These are phyloP conservation scores for Sebastes steindachneri DNA, from an alignment of 2,797 vertebrate species.

Conservation along the genomic window DNA sequence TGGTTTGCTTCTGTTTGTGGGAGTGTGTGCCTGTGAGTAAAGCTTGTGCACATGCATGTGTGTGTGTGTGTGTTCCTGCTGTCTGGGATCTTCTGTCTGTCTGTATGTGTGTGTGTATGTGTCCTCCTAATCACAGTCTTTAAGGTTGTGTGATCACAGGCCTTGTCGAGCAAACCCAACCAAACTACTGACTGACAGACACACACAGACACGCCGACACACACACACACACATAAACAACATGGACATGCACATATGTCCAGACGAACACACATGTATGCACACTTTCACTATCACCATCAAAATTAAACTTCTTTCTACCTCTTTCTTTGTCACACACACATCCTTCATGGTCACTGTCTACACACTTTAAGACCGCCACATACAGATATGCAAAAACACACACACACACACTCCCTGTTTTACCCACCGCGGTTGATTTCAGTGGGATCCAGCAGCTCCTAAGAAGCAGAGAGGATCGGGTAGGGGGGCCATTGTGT, in stretches of 20 bases:
- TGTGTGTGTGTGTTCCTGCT: slow-evolving; percentile 7
- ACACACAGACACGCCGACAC: not conserved
- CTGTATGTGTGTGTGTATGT: slow-evolving; percentile 22
- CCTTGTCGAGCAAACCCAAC: slow-evolving; percentile 42
- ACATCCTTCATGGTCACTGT: slow-evolving; percentile 20
- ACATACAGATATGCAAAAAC: slow-evolving; percentile 13
- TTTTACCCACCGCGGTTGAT: slow-evolving; percentile 25
- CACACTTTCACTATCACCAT: slow-evolving; percentile 2
- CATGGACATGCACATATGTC: not conserved
- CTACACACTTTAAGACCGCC: not conserved
- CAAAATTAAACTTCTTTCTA: not conserved
- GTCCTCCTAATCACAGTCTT: slow-evolving; percentile 75
- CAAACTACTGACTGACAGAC: slow-evolving; percentile 48
- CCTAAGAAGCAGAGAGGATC: slow-evolving; percentile 5
- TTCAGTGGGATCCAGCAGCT: slow-evolving; percentile 21
- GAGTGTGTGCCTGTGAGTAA: slow-evolving; percentile 26
- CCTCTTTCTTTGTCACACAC: not conserved
- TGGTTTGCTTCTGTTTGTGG: slow-evolving; percentile 44
- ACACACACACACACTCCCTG: not conserved
- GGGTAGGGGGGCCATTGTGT: slow-evolving; percentile 38
- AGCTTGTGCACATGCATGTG: slow-evolving; percentile 12
- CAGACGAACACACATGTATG: slow-evolving; percentile 1
- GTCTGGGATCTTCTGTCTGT: slow-evolving; percentile 34
- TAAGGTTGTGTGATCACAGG: slow-evolving; percentile 76
- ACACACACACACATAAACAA: slow-evolving; percentile 16